Conservation (phyloP, 2,113 vertebrate species). For the Pelmatolapia mariae region DNA sequence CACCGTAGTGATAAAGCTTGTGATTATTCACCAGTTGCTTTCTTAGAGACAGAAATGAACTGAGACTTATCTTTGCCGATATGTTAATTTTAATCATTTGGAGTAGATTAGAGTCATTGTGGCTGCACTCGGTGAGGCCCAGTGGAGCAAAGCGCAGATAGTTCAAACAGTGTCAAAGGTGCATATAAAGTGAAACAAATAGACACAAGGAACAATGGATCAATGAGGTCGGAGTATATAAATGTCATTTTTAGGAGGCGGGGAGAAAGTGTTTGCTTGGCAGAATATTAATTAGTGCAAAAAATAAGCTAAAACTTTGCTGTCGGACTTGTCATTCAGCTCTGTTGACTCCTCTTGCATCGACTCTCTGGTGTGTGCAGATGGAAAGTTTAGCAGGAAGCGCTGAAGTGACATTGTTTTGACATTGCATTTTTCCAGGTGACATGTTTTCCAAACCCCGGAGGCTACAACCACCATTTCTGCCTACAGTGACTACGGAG, state of each 20-base stretch:
- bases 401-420: slow-evolving; percentile 46
- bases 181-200: neutral
- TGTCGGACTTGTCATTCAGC: neutral
- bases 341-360: neutral
- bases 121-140: neutral
- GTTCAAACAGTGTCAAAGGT: neutral
- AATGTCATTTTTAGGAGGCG: neutral
- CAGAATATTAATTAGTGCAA: slow-evolving; percentile 12
- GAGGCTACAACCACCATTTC: slow-evolving; percentile 39
- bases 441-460: slow-evolving; percentile 39
- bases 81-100: neutral
- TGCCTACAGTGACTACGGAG: slow-evolving; percentile 17
- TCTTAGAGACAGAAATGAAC: neutral
- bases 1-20: neutral
- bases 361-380: neutral
- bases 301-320: neutral
- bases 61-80: neutral
- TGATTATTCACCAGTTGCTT: neutral
- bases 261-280: neutral
- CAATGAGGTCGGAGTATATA: neutral
- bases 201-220: neutral
- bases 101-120: neutral
- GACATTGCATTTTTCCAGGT: slow-evolving; percentile 54
- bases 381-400: slow-evolving; percentile 1
- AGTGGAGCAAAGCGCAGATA: neutral